Percentiles rank a stretch among this genome's conserved stretches.
These are phyloP conservation scores for Julus scandinavius DNA, from an alignment of 2,888 invertebrate species.

Conservation along the genomic window DNA sequence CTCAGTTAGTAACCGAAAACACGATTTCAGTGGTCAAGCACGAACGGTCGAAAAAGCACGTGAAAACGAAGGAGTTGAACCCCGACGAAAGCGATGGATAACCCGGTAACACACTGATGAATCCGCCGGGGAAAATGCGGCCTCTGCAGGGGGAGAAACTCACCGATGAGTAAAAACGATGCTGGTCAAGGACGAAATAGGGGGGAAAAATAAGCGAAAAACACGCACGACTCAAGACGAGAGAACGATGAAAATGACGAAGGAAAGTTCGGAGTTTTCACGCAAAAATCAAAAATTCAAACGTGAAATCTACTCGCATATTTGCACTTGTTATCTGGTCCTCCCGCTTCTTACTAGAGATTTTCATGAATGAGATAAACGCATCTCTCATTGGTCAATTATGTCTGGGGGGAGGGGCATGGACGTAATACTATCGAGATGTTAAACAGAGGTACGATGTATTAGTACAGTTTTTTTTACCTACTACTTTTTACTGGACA, in stretches of 20 bases:
- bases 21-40: neutral
- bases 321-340: slow-evolving; percentile 43
- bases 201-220: neutral
- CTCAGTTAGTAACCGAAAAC: neutral
- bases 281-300: neutral
- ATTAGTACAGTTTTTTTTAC: neutral
- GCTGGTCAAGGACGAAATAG: neutral
- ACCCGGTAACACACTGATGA: slow-evolving; percentile 45
- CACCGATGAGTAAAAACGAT: neutral
- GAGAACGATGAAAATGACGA: neutral
- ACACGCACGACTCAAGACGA: neutral
- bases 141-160: neutral
- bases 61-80: neutral
- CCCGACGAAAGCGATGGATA: neutral
- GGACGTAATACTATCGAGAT: neutral
- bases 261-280: neutral
- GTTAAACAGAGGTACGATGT: neutral
- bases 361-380: neutral
- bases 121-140: neutral
- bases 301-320: neutral
- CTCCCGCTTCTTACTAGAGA: neutral
- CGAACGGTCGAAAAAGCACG: neutral
- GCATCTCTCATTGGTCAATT: neutral
- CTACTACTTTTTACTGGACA: neutral
- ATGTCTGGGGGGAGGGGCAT: neutral